Conservation (phyloP, 2,888 invertebrate species). For the Lepeophtheirus nordmannii region DNA sequence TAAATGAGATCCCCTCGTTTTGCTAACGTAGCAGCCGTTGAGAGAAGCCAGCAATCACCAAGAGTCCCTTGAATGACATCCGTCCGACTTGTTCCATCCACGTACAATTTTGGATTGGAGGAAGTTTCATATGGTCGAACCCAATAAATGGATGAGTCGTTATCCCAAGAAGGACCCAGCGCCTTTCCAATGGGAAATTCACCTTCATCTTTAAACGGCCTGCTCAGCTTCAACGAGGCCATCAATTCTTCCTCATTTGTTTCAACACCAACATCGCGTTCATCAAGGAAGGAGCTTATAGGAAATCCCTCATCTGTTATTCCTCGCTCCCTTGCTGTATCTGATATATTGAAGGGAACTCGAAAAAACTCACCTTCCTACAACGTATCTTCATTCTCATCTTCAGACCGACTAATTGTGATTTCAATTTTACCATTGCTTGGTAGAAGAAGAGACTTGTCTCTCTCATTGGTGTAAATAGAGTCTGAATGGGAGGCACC, state of each 20-base stretch:
- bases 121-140: neutral
- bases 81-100: slow-evolving; percentile 38
- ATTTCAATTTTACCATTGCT: neutral
- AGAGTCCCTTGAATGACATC: slow-evolving; percentile 40
- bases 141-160: neutral
- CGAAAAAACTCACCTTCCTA: neutral
- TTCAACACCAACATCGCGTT: neutral
- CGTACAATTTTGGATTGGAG: slow-evolving; percentile 36
- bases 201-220: neutral
- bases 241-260: neutral
- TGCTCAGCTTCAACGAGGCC: neutral
- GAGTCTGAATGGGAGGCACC: neutral
- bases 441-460: neutral
- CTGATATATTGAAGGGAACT: neutral
- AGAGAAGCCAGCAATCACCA: slow-evolving; percentile 39
- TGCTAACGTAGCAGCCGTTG: slow-evolving; percentile 37
- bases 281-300: neutral
- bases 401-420: neutral
- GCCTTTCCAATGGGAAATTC: neutral
- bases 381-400: neutral
- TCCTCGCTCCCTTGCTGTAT: neutral
- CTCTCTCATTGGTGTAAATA: neutral
- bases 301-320: neutral
- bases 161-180: neutral
- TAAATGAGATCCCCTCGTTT: slow-evolving; percentile 27